phyloP scores from a whole-genome alignment of 1,140 invertebrate species.

The Laupala kohalensis region DNA sequence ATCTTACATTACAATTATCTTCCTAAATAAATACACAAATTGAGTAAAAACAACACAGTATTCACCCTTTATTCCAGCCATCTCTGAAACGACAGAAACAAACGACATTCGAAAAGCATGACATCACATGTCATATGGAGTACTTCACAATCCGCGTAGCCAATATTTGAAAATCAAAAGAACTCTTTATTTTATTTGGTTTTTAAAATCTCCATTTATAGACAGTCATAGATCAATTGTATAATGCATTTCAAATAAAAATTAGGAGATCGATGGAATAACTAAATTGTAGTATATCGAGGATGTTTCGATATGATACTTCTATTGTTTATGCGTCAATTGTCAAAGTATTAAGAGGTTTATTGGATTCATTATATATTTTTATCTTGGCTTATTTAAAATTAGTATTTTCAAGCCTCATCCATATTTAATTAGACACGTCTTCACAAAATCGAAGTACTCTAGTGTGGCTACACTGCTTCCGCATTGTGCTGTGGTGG shows the following conservation, averaged over 20 bases:
- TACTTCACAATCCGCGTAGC: neutral
- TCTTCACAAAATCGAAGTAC: neutral
- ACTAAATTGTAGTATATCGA: no score
- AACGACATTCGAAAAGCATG: neutral
- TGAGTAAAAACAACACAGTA: neutral
- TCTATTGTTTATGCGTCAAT: neutral
- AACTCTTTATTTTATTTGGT: no score
- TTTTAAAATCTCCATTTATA: no score
- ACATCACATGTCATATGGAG: neutral
- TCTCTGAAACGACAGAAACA: neutral
- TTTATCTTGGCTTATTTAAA: neutral
- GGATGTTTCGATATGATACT: no score
- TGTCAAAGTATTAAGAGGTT: neutral
- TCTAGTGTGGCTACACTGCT: neutral
- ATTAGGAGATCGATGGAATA: no score
- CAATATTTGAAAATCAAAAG: neutral
- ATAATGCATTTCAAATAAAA: no score
- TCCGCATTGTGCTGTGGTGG: neutral
- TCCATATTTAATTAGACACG: neutral
- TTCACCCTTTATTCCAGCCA: neutral
- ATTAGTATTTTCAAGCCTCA: neutral
- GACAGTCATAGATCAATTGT: no score
- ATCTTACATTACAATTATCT: neutral
- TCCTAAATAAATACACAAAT: neutral
- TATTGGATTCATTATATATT: neutral